These are phyloP conservation scores for Chaitophorus viminalis DNA, from an alignment of 2,888 invertebrate species.

Conservation along the genomic window DNA sequence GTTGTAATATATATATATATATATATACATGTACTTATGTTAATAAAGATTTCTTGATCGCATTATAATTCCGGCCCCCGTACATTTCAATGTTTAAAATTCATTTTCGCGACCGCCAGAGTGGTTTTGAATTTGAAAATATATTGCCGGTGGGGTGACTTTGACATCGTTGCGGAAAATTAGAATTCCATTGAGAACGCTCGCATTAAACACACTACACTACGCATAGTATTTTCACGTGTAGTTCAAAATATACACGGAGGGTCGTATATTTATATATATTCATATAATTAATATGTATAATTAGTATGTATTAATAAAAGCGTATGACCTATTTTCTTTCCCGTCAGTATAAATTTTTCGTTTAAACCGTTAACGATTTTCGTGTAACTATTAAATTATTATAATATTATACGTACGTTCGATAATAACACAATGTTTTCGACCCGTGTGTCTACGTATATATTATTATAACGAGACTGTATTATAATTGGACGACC, in stretches of 20 bases:
- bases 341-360: background rate
- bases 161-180: background rate
- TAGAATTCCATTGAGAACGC: constrained; percentile 1
- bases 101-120: background rate
- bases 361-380: background rate
- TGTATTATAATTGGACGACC: background rate
- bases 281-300: too few relatives aligned
- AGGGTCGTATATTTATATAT: background rate
- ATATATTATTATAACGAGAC: background rate
- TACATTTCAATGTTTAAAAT: constrained; percentile 20
- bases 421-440: background rate
- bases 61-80: constrained; percentile 10
- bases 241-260: background rate
- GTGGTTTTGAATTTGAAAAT: background rate
- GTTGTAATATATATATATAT: too few relatives aligned
- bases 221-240: background rate
- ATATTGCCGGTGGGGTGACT: background rate
- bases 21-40: background rate
- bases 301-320: too few relatives aligned
- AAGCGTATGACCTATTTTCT: background rate
- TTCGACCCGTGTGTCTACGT: background rate
- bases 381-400: background rate
- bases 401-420: background rate
- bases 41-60: background rate
- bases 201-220: background rate